phyloP scores from a whole-genome alignment of 1,140 invertebrate species.

The Ceratina australensis region DNA sequence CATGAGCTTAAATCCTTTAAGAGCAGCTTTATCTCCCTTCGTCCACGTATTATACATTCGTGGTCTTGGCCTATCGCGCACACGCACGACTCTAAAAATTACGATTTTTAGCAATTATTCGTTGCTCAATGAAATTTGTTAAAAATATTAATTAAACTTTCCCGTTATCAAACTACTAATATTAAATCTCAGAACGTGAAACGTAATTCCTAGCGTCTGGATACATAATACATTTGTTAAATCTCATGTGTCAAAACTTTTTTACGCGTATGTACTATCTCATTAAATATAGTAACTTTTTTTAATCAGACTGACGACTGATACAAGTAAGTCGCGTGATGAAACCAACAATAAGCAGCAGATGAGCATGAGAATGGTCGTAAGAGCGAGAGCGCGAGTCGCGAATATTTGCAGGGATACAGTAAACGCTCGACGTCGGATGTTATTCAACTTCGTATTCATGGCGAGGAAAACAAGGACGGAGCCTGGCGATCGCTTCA shows the following conservation, averaged over 20 bases:
- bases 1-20: conserved; percentile 1
- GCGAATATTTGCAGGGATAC: conserved; percentile 12
- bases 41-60: not conserved
- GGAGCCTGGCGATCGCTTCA: conserved; percentile 37
- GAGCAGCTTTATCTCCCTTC: conserved; percentile 7
- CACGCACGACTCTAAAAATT: not conserved
- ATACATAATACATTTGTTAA: not conserved
- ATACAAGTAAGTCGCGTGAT: conserved; percentile 1
- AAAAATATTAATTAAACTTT: not conserved
- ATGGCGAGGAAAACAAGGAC: conserved; percentile 53
- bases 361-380: no score
- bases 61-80: not conserved
- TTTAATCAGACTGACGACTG: conserved; percentile 7
- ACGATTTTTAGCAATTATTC: not conserved
- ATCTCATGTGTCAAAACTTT: not conserved
- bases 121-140: not conserved
- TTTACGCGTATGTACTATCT: no score
- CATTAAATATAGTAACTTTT: no score
- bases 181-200: not conserved
- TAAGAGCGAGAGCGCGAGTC: no score
- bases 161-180: not conserved
- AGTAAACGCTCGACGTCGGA: conserved; percentile 47
- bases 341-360: not conserved
- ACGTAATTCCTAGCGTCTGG: no score
- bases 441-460: conserved; percentile 60